Evolutionary conservation across 2,888 invertebrate species (phyloP).

Genomic region (Netelia fuscicornis): DNA sequence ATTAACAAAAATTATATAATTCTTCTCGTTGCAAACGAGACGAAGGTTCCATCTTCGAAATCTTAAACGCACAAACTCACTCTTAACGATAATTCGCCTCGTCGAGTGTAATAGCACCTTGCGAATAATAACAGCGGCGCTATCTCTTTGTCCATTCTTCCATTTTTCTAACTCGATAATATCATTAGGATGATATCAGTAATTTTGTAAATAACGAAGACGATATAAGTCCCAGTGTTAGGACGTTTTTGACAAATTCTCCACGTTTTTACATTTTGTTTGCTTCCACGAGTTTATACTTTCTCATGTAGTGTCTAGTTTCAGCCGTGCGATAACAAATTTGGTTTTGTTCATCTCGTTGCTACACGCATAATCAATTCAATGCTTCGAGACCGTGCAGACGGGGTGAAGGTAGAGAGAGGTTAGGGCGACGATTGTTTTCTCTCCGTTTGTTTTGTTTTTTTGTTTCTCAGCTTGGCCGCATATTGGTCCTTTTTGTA

Average conservation of each 20-base stretch:
- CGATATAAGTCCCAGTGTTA: no score
- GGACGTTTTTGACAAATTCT: no score
- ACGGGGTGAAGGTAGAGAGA: no score
- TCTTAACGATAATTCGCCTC: background rate
- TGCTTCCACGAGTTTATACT: background rate
- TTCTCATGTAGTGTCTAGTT: no score
- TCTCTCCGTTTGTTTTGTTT: conserved; percentile 1
- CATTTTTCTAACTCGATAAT: background rate
- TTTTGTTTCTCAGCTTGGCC: conserved; percentile 63
- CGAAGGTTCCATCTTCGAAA: no score
- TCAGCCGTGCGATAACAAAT: no score
- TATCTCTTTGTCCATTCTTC: background rate
- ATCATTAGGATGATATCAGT: background rate
- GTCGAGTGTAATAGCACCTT: conserved; percentile 14
- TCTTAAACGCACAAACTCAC: no score
- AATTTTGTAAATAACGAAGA: no score
- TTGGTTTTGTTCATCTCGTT: no score
- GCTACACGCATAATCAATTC: no score
- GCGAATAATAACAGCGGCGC: conserved; percentile 8
- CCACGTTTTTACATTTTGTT: background rate
- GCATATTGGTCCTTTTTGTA: conserved; percentile 73
- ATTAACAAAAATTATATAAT: background rate
- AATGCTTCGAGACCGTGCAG: no score
- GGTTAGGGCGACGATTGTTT: background rate
- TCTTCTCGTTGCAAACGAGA: background rate